A percentile compares a stretch with the other conserved stretches of the same genome.
Conservation (phyloP, 2,888 invertebrate species). For the Erpobdella octoculata region DNA sequence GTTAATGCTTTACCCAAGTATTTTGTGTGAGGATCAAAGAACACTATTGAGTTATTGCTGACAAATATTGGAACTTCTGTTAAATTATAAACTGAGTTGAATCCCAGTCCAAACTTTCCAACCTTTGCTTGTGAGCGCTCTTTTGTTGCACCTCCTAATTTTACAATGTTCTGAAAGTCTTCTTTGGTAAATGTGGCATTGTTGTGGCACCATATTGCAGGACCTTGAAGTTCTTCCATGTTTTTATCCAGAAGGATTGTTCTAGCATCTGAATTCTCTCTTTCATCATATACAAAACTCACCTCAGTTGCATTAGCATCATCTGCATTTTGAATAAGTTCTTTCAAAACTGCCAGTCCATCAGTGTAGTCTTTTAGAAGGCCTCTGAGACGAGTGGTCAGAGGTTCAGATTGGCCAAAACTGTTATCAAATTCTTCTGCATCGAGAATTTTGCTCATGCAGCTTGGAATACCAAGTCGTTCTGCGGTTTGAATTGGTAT, state of each 20-base stretch:
- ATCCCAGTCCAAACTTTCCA: conserved; percentile 47
- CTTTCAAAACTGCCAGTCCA: conserved; percentile 44
- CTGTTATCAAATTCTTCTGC: conserved; percentile 37
- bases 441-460: conserved; percentile 39
- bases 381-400: conserved; percentile 40
- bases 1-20: conserved; percentile 38
- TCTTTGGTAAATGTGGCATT: conserved; percentile 41
- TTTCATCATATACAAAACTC: conserved; percentile 42
- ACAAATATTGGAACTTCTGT: conserved; percentile 48
- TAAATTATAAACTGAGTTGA: conserved; percentile 48
- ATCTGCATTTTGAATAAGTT: conserved; percentile 46
- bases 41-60: conserved; percentile 41
- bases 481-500: conserved; percentile 39
- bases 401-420: conserved; percentile 43
- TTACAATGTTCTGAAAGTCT: conserved; percentile 43
- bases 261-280: conserved; percentile 38
- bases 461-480: conserved; percentile 39
- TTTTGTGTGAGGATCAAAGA: conserved; percentile 46
- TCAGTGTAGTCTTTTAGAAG: conserved; percentile 44
- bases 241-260: conserved; percentile 39
- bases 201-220: conserved; percentile 44
- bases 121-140: conserved; percentile 40
- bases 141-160: conserved; percentile 44
- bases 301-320: conserved; percentile 44
- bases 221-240: conserved; percentile 43